Evolutionary conservation across 2,113 vertebrate species (phyloP), one percentile per base, ranked within the genome.

Genomic region (Trichechus manatus): DNA sequence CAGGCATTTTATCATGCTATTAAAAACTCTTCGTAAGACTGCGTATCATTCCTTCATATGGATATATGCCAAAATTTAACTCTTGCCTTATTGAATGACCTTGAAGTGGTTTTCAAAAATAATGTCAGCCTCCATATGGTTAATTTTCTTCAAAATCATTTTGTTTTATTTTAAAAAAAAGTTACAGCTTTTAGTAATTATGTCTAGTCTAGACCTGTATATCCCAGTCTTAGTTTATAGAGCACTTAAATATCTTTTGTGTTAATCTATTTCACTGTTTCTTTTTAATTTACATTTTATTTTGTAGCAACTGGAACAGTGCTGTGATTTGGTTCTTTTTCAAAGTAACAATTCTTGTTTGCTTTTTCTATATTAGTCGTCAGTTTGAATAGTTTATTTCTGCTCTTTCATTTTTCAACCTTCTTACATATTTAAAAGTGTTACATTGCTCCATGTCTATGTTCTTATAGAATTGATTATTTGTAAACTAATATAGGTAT

Each of bases 361-460:
- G 59, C 9, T 89, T 93, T 96, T 91, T 79, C 93, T 97, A 96
- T 96, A 93, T 56, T 82, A 33, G 2, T 75, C 87, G n/a, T 74
- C n/a, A 74, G 1, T 95, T 95, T 86, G 6, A 70, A 39, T 96
- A 68, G 33, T 81, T 96, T 86, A 78, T 75, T 94, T 97, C 39
- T 96, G 31, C 53, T 63, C 53, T 87, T 88, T 87, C 23, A 36
- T 53, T 86, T 85, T 94, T 84, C 66, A 11, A 47, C 27, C 78
- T 89, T 95, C 53, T 97, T 83, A 31, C 1, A 61, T 56, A 47
- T 61, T 79, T 95, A 89, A 85, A 19, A 25, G 68, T 81, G 10
- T 63, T 78, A 89, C 39, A 44, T 96, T 94, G 29, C 97, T 82
- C 27, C 23, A 87, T 83, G 23, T 84, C 33, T 72, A 5, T 86